Evolutionary conservation across 2,113 vertebrate genomes (phyloP).

Genomic region (Octodon degus): DNA sequence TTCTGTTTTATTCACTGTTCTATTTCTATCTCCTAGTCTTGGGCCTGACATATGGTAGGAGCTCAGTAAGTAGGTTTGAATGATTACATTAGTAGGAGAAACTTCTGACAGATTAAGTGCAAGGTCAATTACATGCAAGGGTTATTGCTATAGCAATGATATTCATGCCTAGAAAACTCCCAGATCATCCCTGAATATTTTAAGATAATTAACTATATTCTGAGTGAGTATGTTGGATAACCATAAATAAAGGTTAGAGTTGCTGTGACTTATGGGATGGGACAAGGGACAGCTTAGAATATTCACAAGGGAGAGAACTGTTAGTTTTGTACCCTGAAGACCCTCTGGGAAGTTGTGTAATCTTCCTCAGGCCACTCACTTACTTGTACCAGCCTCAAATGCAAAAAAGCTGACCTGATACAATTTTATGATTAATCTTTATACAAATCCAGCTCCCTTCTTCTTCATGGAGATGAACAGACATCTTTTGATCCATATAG

Average conservation of each 20-base stretch:
- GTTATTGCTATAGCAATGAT: slow-evolving; percentile 15
- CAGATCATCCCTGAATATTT: slow-evolving; percentile 21
- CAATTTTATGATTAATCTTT: slow-evolving; percentile 24
- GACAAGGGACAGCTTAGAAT: background rate
- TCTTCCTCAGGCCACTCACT: background rate
- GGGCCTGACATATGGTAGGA: background rate
- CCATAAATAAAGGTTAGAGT: background rate
- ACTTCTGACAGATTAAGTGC: background rate
- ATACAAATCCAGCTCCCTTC: background rate
- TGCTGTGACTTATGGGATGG: background rate
- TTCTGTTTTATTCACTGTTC: slow-evolving; percentile 30
- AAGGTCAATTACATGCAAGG: slow-evolving; percentile 12
- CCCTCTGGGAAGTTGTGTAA: background rate
- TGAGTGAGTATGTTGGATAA: slow-evolving; percentile 15
- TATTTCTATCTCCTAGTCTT: background rate
- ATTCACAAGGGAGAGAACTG: background rate
- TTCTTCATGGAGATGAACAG: background rate
- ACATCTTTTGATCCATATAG: background rate
- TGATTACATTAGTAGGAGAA: slow-evolving; percentile 22
- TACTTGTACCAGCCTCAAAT: background rate
- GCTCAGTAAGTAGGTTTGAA: background rate
- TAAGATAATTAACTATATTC: slow-evolving; percentile 9
- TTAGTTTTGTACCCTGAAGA: background rate
- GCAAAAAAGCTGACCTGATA: background rate
- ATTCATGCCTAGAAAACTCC: background rate